Evolutionary conservation across 2,797 vertebrate genomes (phyloP), one percentile per base, ranked within the genome.

Genomic region (Tragopan temminckii): DNA sequence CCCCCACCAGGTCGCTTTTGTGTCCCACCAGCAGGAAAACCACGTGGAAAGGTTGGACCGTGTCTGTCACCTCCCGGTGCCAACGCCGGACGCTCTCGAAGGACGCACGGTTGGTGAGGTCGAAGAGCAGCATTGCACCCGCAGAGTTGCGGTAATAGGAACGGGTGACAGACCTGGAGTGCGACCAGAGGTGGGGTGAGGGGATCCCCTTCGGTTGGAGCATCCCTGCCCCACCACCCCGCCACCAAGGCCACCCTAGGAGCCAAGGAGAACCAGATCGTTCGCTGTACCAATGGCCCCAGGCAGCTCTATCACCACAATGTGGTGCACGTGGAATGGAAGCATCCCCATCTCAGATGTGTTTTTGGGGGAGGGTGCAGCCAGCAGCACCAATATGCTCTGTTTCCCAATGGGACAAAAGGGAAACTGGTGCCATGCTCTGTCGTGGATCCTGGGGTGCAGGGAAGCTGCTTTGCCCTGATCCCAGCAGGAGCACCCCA

Each of bases 131-230:
- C 94, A 99, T 97, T 33, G 98, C 98, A 63, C 98, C 98, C 0
- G 98, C 98, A 0, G 98, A 98, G 96, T 99, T 99, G 55, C 98
- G 97, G 94, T 98, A 99, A 80, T 98, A 99, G 53, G 98, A 99
- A 5, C 98, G 97, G n/a, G 98, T 98, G 96, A 99, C 98, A 1
- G 98, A 99, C 96, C 98, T 99, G 91, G 7, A n/a, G 29, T 3
- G 4, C 21, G 14, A 53, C 38, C 52, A 61, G 33, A 23, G 61
- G 21, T 0, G 1, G 43, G 16, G 5, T 88, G 83, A 89, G 82
- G 45, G 25, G 19, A 13, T 42, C 35, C 36, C 31, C 40, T 48
- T 10, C 13, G 5, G n/a, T 21, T 9, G 52, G 0, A 52, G 19
- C 2, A 3, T 45, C 69, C 48, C 27, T 11, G 19, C 20, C 57